Percentiles rank a stretch among this genome's conserved stretches.
Evolutionary conservation across 2,113 vertebrate species (phyloP).

Genomic region (Dipodomys merriami): DNA sequence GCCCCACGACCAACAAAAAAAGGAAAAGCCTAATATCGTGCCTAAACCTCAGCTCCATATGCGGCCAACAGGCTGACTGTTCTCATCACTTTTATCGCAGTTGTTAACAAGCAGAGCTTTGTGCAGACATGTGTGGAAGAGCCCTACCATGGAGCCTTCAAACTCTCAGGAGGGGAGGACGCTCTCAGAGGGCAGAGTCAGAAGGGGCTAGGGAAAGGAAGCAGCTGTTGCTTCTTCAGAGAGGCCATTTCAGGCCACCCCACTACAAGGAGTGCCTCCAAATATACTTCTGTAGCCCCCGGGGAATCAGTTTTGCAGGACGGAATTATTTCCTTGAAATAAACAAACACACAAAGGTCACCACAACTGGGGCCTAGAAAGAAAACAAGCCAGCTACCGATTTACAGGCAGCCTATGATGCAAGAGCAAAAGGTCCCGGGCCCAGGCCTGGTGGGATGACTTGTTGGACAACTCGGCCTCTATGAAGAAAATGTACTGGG

Average conservation of each 20-base stretch:
- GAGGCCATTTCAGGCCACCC: slow-evolving; percentile 69
- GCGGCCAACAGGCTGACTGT: neutral
- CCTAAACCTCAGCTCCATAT: fast-evolving
- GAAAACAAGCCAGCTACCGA: slow-evolving; percentile 63
- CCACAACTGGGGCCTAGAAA: slow-evolving; percentile 42
- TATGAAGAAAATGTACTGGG: neutral
- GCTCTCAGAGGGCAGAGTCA: neutral
- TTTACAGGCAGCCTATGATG: slow-evolving; percentile 56
- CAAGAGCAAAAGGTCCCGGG: neutral
- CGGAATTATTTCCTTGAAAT: slow-evolving; percentile 72
- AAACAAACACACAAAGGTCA: slow-evolving; percentile 72
- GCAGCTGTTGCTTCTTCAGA: slow-evolving; percentile 47
- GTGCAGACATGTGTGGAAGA: neutral
- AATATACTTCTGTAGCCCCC: slow-evolving; percentile 37
- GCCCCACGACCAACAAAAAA: too few species aligned
- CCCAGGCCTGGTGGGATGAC: neutral
- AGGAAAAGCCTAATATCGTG: neutral
- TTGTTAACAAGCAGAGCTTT: neutral
- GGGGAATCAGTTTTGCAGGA: slow-evolving; percentile 67
- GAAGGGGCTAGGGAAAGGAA: neutral
- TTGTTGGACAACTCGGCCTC: neutral
- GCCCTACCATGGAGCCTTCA: neutral
- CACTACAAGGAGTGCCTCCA: slow-evolving; percentile 48
- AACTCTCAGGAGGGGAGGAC: neutral
- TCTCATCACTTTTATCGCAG: neutral